These are phyloP conservation scores for Daubentonia madagascariensis DNA, from an alignment of 2,113 vertebrate species.

Conservation along the genomic window DNA sequence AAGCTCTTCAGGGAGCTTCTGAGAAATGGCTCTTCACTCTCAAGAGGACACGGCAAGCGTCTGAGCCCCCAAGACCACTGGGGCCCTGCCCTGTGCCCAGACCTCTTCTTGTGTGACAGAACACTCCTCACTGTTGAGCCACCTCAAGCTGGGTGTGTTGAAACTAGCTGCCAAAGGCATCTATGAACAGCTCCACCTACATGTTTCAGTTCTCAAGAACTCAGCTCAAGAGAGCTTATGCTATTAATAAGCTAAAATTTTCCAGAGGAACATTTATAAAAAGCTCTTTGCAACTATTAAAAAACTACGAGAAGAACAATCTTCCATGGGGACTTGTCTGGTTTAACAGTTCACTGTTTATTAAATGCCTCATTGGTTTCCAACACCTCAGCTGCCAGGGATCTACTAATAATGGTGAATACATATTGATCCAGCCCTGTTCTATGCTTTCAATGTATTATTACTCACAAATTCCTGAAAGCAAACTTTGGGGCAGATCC, in stretches of 20 bases:
- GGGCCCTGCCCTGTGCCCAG: neutral
- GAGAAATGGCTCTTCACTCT: neutral
- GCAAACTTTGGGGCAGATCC: neutral
- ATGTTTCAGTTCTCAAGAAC: neutral
- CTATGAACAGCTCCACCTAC: neutral
- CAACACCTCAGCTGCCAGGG: no score
- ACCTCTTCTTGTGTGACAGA: neutral
- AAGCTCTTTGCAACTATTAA: neutral
- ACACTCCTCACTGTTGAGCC: neutral
- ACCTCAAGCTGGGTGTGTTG: accelerated
- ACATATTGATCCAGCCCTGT: accelerated
- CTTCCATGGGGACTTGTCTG: neutral
- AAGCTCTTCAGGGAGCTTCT: neutral
- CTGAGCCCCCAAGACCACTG: neutral
- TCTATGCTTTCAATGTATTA: neutral
- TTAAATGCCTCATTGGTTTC: neutral
- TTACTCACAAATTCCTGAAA: neutral
- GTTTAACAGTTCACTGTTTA: neutral
- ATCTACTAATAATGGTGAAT: neutral
- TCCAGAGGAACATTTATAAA: neutral
- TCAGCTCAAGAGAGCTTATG: neutral
- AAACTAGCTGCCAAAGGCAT: neutral
- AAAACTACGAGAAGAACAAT: neutral
- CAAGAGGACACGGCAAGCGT: neutral
- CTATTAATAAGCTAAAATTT: conserved; percentile 41